Conservation (phyloP, 2,113 vertebrate genomes). For the Peromyscus maniculatus region DNA sequence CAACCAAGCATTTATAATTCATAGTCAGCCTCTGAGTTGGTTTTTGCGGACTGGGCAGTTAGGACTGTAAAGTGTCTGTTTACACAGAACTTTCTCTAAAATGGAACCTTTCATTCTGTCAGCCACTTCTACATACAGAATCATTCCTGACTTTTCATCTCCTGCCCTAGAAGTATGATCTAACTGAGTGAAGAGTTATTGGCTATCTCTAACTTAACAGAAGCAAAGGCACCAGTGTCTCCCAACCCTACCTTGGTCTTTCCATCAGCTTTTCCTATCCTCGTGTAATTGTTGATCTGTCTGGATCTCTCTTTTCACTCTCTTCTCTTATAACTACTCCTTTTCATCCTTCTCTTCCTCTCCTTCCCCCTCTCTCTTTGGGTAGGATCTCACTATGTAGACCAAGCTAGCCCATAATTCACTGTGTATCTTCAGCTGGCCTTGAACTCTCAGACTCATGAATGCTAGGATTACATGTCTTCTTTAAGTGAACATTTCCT, state of each 20-base stretch:
- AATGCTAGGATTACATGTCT: neutral
- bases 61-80: too few relatives aligned
- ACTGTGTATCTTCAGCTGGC: neutral
- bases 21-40: too few relatives aligned
- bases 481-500: neutral
- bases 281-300: too few relatives aligned
- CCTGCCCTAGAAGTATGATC: neutral
- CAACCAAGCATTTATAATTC: too few relatives aligned
- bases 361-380: neutral
- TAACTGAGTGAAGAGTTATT: neutral
- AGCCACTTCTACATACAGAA: neutral
- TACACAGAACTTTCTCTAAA: neutral
- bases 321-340: neutral
- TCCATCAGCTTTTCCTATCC: neutral
- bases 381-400: too few relatives aligned
- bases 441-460: neutral
- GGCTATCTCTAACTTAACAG: neutral
- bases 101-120: neutral
- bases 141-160: neutral
- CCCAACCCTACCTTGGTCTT: neutral
- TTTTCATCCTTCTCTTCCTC: neutral
- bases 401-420: neutral
- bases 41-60: too few relatives aligned
- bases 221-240: neutral
- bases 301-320: neutral